These are phyloP conservation scores for Zapus hudsonius DNA, from an alignment of 2,113 vertebrate genomes.

Conservation along the genomic window DNA sequence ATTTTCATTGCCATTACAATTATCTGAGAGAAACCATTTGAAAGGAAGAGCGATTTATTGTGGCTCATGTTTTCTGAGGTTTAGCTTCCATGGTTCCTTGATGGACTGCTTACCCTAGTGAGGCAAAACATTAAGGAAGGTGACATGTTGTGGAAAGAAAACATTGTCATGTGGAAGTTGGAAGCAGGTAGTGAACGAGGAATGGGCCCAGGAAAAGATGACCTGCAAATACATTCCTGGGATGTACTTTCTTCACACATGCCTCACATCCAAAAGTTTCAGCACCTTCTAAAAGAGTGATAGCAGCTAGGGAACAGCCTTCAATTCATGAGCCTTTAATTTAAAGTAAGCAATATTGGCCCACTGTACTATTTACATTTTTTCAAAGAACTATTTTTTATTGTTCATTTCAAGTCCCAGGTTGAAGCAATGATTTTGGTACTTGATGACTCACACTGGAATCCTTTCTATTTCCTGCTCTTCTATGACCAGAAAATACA, in stretches of 20 bases:
- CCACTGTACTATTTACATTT: neutral
- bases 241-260: no score
- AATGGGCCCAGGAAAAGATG: no score
- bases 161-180: no score
- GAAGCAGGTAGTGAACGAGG: neutral
- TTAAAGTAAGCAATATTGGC: neutral
- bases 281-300: neutral
- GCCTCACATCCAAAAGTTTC: no score
- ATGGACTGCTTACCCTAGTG: neutral
- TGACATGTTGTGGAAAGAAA: neutral
- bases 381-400: neutral
- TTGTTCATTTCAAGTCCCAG: neutral
- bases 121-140: neutral
- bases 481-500: neutral
- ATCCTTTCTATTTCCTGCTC: neutral
- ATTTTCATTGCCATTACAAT: neutral
- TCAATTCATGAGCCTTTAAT: neutral
- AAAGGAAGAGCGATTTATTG: neutral
- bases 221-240: neutral
- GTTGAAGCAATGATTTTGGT: neutral
- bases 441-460: neutral
- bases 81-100: neutral
- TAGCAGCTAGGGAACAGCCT: neutral
- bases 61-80: neutral
- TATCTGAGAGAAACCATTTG: neutral